Evolutionary conservation across 1,140 invertebrate species (phyloP).

Genomic region (Sycophila sp.): DNA sequence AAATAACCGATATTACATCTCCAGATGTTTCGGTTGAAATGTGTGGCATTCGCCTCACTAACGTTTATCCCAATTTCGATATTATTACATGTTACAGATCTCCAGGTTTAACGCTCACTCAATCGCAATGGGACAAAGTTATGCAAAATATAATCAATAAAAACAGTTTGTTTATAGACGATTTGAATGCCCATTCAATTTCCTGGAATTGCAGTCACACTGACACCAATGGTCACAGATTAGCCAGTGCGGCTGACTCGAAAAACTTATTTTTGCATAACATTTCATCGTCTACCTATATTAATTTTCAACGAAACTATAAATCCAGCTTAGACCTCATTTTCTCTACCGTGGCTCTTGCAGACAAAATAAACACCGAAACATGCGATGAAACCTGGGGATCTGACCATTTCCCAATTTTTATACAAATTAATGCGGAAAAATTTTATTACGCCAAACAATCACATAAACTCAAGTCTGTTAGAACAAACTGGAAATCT

Average conservation of each 20-base stretch:
- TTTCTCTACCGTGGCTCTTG: slow-evolving; percentile 40
- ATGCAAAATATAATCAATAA: neutral
- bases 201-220: neutral
- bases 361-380: slow-evolving; percentile 45
- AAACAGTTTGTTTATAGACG: neutral
- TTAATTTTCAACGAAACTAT: neutral
- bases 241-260: neutral
- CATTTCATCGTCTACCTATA: neutral
- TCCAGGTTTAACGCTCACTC: neutral
- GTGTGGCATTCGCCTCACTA: neutral
- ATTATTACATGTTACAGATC: neutral
- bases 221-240: neutral
- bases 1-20: neutral
- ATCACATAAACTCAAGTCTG: neutral
- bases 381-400: slow-evolving; percentile 45
- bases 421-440: slow-evolving; percentile 37
- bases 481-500: neutral
- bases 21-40: neutral
- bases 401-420: slow-evolving; percentile 51
- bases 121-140: neutral
- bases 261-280: neutral
- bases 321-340: slow-evolving; percentile 23
- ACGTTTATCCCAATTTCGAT: neutral
- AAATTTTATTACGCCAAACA: neutral
- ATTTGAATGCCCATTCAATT: neutral